Evolutionary conservation across 1,140 invertebrate species (phyloP), one percentile per base, ranked within the genome.

Genomic region (Ceratosolen fusciceps): DNA sequence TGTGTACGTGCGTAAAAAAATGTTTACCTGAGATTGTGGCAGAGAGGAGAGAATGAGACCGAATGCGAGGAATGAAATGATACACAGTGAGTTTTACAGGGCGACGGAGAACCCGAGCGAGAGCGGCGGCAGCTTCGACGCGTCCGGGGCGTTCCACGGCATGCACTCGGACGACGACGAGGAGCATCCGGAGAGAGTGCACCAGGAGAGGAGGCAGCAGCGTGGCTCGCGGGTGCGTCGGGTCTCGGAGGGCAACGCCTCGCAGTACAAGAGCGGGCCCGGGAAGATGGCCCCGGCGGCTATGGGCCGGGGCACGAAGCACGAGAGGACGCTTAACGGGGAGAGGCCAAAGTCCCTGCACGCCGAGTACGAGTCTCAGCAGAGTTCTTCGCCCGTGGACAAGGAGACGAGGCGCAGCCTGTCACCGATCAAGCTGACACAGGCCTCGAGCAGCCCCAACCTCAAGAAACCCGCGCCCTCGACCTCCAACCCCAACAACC

Each of bases 41-140:
- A n/a, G n/a, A n/a, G n/a, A n/a, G n/a, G 12, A 39, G 74, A 77
- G 43, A 34, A n/a, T 37, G 80, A 37, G 49, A 31, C 39, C 14
- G 31, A 67, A 62, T 31, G 10, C 21, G 29, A 58, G 26, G 43
- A 54, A 26, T 21, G 12, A 58, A 58, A 73, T 5, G 4, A 75
- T 56, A 56, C 47, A 21, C 14, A 62, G 0, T 74, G 65, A 37
- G 39, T 82, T 76, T 83, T 82, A 21, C 9, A 89, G 88, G 93
- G 94, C 94, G 8, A 95, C 92, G 62, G 94, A 95, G 83, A 94
- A 95, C 87, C 92, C 93, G 43, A 92, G 92, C 37, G 95, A 96
- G 87, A 93, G 93, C 78, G 94, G 96, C 43, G 96, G 96, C 21
- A 96, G 94, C 76, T 97, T 97, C 89, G 96, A 97, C 89, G 92